Conservation (phyloP, 2,113 vertebrate species). For the Chionodraco myersi region DNA sequence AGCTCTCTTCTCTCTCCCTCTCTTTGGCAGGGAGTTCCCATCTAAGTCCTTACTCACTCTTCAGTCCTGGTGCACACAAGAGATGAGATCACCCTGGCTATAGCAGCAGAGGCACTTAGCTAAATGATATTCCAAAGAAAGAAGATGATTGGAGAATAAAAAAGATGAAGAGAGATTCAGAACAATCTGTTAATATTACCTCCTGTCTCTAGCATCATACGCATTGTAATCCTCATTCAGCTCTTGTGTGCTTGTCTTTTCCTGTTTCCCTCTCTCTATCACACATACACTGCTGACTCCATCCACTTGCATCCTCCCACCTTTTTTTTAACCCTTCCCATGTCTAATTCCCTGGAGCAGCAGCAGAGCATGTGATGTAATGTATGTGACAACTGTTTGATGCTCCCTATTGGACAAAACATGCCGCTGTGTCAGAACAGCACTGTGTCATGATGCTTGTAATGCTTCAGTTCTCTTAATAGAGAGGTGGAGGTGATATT, state of each 20-base stretch:
- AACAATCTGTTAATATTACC: constrained; percentile 3
- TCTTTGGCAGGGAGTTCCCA: constrained; percentile 29
- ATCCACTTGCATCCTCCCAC: constrained; percentile 59
- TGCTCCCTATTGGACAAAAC: constrained; percentile 28
- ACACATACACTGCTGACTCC: constrained; percentile 48
- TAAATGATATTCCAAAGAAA: not conserved
- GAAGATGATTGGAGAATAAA: not conserved
- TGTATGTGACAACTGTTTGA: constrained; percentile 43
- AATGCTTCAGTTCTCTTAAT: constrained; percentile 9
- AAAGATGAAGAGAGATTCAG: constrained; percentile 18
- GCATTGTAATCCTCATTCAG: constrained; percentile 4
- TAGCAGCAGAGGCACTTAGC: constrained; percentile 42
- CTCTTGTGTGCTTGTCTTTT: constrained; percentile 29
- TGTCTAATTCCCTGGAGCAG: constrained; percentile 30
- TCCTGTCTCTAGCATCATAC: constrained; percentile 23
- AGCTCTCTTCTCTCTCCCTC: constrained; percentile 21
- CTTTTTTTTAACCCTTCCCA: constrained; percentile 65
- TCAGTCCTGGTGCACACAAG: constrained; percentile 34
- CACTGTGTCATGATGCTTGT: constrained; percentile 28
- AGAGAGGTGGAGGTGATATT: not conserved
- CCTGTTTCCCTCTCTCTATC: constrained; percentile 18
- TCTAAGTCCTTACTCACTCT: constrained; percentile 41
- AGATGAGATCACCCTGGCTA: constrained; percentile 30
- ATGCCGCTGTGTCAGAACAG: constrained; percentile 7
- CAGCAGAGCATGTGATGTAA: constrained; percentile 44